Percentiles rank a stretch among this genome's conserved stretches.
These are phyloP conservation scores for Dynastes maya DNA, from an alignment of 2,888 invertebrate species.

Conservation along the genomic window DNA sequence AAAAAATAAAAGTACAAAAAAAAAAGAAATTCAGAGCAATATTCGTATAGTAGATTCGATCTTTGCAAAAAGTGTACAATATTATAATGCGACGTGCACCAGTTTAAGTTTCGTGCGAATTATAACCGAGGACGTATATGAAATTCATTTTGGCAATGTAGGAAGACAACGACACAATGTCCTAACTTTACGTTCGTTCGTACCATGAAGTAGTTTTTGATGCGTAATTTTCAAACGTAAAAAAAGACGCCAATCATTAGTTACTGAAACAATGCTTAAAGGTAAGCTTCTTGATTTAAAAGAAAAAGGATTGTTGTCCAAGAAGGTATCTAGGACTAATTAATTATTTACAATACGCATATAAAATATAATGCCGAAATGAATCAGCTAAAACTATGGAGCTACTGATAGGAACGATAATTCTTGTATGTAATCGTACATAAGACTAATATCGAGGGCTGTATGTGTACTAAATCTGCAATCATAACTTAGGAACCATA, in stretches of 20 bases:
- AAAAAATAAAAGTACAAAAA: constrained; percentile 45
- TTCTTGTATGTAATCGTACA: neutral
- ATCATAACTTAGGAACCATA: too few relatives aligned
- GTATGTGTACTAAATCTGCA: neutral
- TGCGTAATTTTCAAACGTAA: constrained; percentile 1
- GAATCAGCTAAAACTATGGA: constrained; percentile 21
- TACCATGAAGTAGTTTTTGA: neutral
- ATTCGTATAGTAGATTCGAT: constrained; percentile 30
- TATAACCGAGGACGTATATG: constrained; percentile 35
- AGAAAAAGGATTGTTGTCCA: constrained; percentile 23
- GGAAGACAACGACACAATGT: constrained; percentile 60
- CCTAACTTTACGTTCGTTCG: constrained; percentile 28
- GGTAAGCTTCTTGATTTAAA: constrained; percentile 16
- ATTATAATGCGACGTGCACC: constrained; percentile 56
- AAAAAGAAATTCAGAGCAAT: constrained; percentile 37
- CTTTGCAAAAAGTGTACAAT: constrained; percentile 50
- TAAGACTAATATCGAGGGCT: neutral
- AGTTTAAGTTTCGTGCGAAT: constrained; percentile 56
- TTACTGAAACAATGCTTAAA: constrained; percentile 12
- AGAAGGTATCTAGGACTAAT: constrained; percentile 48
- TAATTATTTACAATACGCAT: constrained; percentile 50
- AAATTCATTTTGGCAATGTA: constrained; percentile 60
- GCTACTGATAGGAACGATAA: constrained; percentile 23
- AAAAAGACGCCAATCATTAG: constrained; percentile 6
- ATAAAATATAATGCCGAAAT: constrained; percentile 46